phyloP scores from a whole-genome alignment of 2,888 invertebrate genomes.

The Eurois occulta region DNA sequence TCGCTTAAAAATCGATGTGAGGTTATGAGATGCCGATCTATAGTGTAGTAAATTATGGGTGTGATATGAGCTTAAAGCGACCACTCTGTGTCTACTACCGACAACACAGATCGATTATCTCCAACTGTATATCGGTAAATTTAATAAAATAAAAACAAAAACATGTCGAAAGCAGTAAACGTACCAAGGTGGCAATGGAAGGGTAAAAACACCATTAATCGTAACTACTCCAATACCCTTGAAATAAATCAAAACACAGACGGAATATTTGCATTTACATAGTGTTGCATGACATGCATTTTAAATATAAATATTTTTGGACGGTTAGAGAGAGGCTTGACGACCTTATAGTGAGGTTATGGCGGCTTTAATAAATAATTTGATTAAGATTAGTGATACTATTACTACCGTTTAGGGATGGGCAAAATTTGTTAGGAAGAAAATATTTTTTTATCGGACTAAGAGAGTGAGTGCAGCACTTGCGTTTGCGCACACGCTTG shows the following conservation, averaged over 20 bases:
- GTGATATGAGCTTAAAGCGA: background rate
- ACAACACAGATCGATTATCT: background rate
- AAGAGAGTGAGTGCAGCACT: too few relatives aligned
- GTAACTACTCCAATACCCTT: constrained; percentile 44
- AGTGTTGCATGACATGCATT: constrained; percentile 31
- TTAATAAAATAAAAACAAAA: background rate
- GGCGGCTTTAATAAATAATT: background rate
- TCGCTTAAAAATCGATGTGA: too few relatives aligned
- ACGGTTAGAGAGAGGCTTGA: constrained; percentile 16
- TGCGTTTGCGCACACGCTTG: background rate
- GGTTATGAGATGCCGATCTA: background rate
- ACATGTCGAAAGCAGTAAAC: background rate
- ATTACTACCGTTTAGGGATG: constrained; percentile 3
- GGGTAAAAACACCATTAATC: constrained; percentile 27
- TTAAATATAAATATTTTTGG: constrained; percentile 21
- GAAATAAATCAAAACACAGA: constrained; percentile 32
- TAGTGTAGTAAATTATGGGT: background rate
- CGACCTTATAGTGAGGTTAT: constrained; percentile 33
- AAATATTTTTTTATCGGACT: background rate
- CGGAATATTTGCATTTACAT: constrained; percentile 28
- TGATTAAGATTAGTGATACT: constrained; percentile 4
- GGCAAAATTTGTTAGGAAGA: background rate
- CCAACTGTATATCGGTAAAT: background rate
- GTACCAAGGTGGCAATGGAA: constrained; percentile 28
- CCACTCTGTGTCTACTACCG: background rate